Percentiles rank a stretch among this genome's conserved stretches.
phyloP scores from a whole-genome alignment of 2,888 invertebrate genomes.

The Plebejus melissa region DNA sequence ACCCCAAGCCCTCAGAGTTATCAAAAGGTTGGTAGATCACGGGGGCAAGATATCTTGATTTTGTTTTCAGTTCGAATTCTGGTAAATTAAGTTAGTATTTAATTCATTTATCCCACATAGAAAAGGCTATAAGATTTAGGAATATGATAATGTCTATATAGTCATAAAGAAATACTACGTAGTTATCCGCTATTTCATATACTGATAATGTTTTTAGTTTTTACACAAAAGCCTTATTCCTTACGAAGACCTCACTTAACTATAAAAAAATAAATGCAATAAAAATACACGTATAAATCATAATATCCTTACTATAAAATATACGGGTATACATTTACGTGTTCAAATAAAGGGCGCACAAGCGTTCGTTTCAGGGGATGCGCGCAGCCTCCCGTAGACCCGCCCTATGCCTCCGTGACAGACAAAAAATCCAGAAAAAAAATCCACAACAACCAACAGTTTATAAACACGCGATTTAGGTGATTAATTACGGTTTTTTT shows the following conservation, averaged over 20 bases:
- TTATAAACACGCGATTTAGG: not conserved
- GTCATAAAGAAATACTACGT: not conserved
- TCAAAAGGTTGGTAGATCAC: not conserved
- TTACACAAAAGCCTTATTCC: not conserved
- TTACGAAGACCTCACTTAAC: not conserved
- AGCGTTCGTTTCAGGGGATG: slow-evolving; percentile 61
- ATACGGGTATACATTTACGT: slow-evolving; percentile 33
- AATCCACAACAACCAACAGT: not conserved
- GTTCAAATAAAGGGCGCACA: slow-evolving; percentile 41
- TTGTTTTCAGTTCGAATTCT: not conserved
- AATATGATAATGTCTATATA: not conserved
- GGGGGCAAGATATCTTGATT: not conserved
- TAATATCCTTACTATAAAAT: slow-evolving; percentile 5
- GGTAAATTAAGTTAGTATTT: not conserved
- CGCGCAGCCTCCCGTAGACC: slow-evolving; percentile 73
- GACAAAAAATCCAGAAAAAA: slow-evolving; percentile 34
- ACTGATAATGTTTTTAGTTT: not conserved
- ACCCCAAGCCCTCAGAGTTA: not conserved
- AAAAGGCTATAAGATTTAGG: not conserved
- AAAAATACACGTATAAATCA: not conserved
- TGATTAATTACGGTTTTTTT: slow-evolving; percentile 20
- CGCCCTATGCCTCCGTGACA: slow-evolving; percentile 50
- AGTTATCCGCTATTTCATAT: not conserved
- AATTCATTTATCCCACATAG: not conserved
- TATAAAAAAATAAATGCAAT: not conserved